Conservation (phyloP, 2,113 vertebrate genomes). For the Vicugna pacos region DNA sequence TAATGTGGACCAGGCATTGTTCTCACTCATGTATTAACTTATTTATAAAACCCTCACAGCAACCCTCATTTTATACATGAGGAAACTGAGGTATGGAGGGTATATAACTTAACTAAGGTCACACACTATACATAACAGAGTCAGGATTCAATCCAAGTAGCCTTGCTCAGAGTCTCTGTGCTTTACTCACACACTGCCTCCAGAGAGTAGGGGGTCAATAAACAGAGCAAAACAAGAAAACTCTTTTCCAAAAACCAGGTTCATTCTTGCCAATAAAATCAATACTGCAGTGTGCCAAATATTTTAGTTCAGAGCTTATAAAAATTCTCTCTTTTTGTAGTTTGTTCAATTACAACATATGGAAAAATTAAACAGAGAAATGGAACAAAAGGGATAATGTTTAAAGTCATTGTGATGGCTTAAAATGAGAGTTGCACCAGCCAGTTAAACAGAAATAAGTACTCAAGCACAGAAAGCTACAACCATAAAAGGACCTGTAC, state of each 20-base stretch:
- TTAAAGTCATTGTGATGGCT: background rate
- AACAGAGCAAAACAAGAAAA: background rate
- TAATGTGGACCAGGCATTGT: slow-evolving; percentile 4
- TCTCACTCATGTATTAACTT: slow-evolving; percentile 30
- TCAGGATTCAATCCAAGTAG: background rate
- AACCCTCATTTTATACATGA: slow-evolving; percentile 12
- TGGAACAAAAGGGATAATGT: background rate
- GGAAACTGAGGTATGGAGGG: background rate
- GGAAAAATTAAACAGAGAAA: slow-evolving; percentile 52
- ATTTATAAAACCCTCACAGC: background rate
- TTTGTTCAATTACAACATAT: background rate
- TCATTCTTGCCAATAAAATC: slow-evolving; percentile 40
- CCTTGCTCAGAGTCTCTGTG: background rate
- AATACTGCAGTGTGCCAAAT: slow-evolving; percentile 1
- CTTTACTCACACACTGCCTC: background rate
- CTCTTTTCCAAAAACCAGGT: background rate
- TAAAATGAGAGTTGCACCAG: background rate
- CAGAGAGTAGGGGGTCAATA: background rate
- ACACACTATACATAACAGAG: background rate
- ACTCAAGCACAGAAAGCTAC: background rate
- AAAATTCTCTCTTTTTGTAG: background rate
- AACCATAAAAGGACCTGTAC: slow-evolving; percentile 42
- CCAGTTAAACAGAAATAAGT: slow-evolving; percentile 17
- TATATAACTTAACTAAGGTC: background rate
- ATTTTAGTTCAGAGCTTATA: slow-evolving; percentile 26